Conservation (phyloP, 2,113 vertebrate species). For the Aptenodytes patagonicus region DNA sequence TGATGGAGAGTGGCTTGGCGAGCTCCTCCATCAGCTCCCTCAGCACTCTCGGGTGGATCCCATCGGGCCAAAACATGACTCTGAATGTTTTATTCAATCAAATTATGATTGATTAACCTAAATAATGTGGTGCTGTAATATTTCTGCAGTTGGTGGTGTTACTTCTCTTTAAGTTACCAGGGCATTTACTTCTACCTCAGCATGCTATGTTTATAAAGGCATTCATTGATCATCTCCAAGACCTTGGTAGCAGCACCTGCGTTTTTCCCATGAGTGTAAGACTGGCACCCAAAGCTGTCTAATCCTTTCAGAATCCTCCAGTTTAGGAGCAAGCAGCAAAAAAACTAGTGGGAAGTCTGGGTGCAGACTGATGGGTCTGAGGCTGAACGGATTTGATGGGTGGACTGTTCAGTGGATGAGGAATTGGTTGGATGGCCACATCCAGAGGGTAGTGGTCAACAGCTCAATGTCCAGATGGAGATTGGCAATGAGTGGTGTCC, state of each 20-base stretch:
- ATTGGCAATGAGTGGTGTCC: neutral
- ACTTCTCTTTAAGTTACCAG: neutral
- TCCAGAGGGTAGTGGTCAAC: neutral
- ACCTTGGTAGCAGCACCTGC: neutral
- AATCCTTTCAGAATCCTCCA: neutral
- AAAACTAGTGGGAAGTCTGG: neutral
- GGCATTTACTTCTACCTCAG: neutral
- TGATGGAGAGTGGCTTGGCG: too few relatives aligned
- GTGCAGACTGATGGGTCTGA: neutral
- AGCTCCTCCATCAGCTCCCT: too few relatives aligned
- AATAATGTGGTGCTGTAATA: neutral
- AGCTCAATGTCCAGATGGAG: neutral
- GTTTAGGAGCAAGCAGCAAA: neutral
- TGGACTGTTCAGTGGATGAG: neutral
- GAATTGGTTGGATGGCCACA: neutral
- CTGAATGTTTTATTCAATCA: neutral
- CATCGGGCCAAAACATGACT: neutral
- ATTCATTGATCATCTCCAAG: neutral
- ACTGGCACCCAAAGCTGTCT: neutral
- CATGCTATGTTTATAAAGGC: neutral
- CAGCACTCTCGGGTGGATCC: too few relatives aligned
- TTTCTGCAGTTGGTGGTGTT: neutral
- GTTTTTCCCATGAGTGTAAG: neutral
- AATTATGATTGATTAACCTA: neutral
- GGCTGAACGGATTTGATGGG: neutral